Evolutionary conservation across 2,888 invertebrate genomes (phyloP), one percentile per base, ranked within the genome.

Genomic region (Hypena proboscidalis): DNA sequence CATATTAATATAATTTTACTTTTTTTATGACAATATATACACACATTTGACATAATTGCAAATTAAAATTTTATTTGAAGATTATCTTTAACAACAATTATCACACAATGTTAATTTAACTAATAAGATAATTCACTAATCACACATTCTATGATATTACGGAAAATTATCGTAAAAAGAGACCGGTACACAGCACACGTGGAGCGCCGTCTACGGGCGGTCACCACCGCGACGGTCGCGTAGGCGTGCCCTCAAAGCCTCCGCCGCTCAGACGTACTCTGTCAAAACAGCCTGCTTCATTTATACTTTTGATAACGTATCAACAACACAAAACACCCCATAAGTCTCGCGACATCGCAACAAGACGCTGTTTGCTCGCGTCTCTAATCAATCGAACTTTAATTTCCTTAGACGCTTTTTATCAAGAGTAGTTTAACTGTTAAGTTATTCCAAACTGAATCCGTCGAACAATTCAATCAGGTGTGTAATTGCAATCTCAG

Each of bases 181-280:
- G 25, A 38, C 46, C 27, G 34, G 52, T 26, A 46, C n/a, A 45
- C 58, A 52, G 37, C 62, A 71, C 65, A 73, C 73, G 75, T 76
- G 73, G 69, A 66, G 57, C 58, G 49, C 27, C 38, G 53, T 68
- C 73, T 70, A 60, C 64, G 59, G 85, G 79, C 82, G 83, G 86
- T 87, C 80, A 73, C 83, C 81, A 61, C 72, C 80, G 77, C 80
- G 74, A 84, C 84, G 69, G 75, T 59, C 70, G 66, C 74, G 73
- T 68, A 67, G 80, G 77, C 75, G 83, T 79, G 73, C 69, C 80
- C 74, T 68, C 71, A 77, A 64, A 48, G 51, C 52, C 53, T 39
- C 47, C 46, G 45, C 57, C 56, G n/a, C n/a, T n/a, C n/a, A n/a
- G n/a, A n/a, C n/a, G n/a, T n/a, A n/a, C n/a, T n/a, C n/a, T n/a